Base-by-base conservation (phyloP, 2,113 vertebrate genomes). In the Ibidorhyncha struthersii region DNA sequence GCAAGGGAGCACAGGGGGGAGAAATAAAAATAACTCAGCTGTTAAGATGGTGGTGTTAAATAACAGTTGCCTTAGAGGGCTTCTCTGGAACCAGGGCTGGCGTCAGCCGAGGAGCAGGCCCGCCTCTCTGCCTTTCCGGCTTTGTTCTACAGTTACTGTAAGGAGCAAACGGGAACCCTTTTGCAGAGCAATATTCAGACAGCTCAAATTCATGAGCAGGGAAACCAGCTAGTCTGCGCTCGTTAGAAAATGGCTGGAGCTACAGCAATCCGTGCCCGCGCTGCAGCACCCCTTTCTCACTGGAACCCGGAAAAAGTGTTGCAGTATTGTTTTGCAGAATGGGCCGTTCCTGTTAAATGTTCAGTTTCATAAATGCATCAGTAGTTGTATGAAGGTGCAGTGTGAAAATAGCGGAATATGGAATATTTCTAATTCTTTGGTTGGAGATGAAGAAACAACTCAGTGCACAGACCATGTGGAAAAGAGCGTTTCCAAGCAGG, bases 241-340 rank as follows among this genome's bases (percentile, higher is more conserved):
- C 7, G 0, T 2, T 4, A 9, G 36, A 26, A 16, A 20, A 15
- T 0, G 2, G 17, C 3, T 16, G 34, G 38, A 14, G 58, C 17
- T 22, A 7, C 34, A 14, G 50, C 0, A 5, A 21, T 9, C 7
- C 53, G 17, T 25, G 53, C 53, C 63, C 3, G 8, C 2, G 2
- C 29, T 7, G 34, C 4, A 2, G 30, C n/a, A 23, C 29, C 53
- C 12, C 3, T 9, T 61, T 7, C 12, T 18, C 8, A 4, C 29
- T 16, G 12, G 23, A 50, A 34, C 6, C 12, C 22, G 11, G 7
- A 30, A 29, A 6, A 55, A 49, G 19, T 4, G 16, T 20, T 36
- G 5, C 19, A 49, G 27, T 25, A 23, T 14, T 47, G 14, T 40
- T 13, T n/a, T 12, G 36, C 20, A 26, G 34, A 49, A 36, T 6